phyloP scores from a whole-genome alignment of 2,113 vertebrate species.

The Mellivora capensis region DNA sequence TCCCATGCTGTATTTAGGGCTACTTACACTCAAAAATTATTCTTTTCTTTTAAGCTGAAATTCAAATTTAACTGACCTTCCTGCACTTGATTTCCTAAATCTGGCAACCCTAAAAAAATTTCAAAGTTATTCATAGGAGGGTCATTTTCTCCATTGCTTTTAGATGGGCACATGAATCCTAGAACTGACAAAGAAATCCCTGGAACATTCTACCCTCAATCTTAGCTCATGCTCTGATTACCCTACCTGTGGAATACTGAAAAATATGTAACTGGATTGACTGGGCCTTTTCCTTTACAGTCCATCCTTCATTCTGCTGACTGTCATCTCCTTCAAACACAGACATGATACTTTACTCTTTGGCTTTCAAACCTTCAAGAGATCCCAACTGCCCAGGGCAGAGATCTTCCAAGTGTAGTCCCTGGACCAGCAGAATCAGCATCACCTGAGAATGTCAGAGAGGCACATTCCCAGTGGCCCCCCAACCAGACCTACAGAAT shows the following conservation, averaged over 20 bases:
- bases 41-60: neutral
- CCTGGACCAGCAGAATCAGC: too few species aligned
- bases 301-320: neutral
- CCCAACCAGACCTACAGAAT: neutral
- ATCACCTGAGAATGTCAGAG: neutral
- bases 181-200: neutral
- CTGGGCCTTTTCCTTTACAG: neutral
- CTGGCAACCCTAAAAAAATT: neutral
- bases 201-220: neutral
- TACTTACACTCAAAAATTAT: neutral
- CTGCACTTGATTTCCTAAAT: constrained; percentile 4
- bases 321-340: neutral
- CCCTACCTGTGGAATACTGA: neutral
- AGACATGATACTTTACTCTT: neutral
- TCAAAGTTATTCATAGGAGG: neutral
- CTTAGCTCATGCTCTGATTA: neutral
- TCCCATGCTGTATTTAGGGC: neutral
- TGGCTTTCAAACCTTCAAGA: neutral
- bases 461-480: neutral
- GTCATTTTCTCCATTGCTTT: neutral
- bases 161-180: neutral
- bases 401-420: neutral
- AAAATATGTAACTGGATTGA: neutral
- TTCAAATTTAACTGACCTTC: neutral
- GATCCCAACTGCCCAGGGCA: neutral